phyloP scores from a whole-genome alignment of 2,113 vertebrate genomes.

The Plecturocebus donacophilus region DNA sequence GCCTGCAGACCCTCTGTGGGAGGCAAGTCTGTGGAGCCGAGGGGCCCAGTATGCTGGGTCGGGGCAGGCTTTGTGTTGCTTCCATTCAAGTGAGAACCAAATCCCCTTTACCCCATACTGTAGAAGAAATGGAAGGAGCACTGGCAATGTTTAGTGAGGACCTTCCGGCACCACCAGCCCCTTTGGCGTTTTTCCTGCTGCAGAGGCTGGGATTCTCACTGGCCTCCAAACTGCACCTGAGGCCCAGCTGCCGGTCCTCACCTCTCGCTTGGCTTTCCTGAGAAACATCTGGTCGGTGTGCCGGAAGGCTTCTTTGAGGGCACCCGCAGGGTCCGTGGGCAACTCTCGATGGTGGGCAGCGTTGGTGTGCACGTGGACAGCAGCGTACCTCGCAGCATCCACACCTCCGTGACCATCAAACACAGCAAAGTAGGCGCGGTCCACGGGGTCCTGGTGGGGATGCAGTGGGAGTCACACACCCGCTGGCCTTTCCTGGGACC shows the following conservation, averaged over 20 bases:
- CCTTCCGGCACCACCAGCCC: rapidly evolving
- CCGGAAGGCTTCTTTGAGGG: conserved; percentile 90
- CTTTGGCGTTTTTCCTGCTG: neutral
- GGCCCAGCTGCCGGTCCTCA: conserved; percentile 67
- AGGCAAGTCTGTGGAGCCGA: neutral
- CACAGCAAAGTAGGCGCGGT: conserved; percentile 92
- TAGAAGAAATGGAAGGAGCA: rapidly evolving
- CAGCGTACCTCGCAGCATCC: conserved; percentile 92
- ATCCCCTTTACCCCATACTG: too few relatives aligned
- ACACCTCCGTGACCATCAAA: conserved; percentile 96
- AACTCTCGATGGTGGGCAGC: conserved; percentile 87
- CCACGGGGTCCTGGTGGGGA: conserved; percentile 85
- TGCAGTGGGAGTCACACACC: neutral
- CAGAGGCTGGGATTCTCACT: neutral
- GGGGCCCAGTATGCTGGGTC: neutral
- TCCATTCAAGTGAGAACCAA: neutral
- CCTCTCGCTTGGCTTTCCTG: conserved; percentile 93
- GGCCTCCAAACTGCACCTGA: too few relatives aligned
- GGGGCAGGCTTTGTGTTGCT: too few relatives aligned
- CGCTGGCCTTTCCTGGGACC: neutral
- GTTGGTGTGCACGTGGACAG: conserved; percentile 90
- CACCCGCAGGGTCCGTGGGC: conserved; percentile 82
- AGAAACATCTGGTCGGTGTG: conserved; percentile 93
- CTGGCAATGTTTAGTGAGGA: neutral
- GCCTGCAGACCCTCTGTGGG: neutral